phyloP scores from a whole-genome alignment of 2,113 vertebrate genomes.

The Aviceda subcristata region DNA sequence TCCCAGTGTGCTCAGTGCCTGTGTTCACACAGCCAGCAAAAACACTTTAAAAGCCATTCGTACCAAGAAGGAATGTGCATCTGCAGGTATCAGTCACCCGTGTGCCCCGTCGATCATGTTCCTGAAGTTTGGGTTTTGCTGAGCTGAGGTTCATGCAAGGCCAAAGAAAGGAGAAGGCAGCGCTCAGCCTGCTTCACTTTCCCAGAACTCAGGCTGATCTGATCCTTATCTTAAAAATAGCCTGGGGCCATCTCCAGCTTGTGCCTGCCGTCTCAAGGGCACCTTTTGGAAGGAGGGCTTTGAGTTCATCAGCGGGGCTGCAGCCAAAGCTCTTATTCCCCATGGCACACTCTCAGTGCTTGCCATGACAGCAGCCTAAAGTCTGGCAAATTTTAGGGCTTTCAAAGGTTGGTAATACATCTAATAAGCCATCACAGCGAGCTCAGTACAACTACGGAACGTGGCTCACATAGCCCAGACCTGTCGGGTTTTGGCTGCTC shows the following conservation, averaged over 20 bases:
- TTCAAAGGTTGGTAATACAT: background rate
- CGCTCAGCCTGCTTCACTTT: accelerated
- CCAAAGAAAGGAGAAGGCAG: background rate
- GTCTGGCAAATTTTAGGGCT: background rate
- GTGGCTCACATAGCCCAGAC: accelerated
- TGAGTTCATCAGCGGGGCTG: accelerated
- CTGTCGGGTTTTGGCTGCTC: accelerated
- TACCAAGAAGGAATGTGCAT: background rate
- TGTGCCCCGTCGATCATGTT: background rate
- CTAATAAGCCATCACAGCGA: no score
- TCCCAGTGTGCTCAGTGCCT: background rate
- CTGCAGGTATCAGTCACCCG: background rate
- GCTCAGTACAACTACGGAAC: background rate
- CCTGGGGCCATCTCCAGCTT: background rate
- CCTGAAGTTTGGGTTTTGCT: background rate
- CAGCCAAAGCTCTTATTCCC: background rate
- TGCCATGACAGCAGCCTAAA: background rate
- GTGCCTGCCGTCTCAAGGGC: background rate
- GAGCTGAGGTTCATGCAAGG: background rate
- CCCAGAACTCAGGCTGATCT: background rate
- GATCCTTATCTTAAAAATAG: background rate
- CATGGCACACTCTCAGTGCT: background rate
- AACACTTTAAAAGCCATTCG: background rate
- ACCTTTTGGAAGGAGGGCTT: background rate
- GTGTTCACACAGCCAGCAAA: background rate